Percentiles rank a stretch among this genome's conserved stretches.
These are phyloP conservation scores for Apteryx owenii DNA, from an alignment of 2,113 vertebrate genomes.

Conservation along the genomic window DNA sequence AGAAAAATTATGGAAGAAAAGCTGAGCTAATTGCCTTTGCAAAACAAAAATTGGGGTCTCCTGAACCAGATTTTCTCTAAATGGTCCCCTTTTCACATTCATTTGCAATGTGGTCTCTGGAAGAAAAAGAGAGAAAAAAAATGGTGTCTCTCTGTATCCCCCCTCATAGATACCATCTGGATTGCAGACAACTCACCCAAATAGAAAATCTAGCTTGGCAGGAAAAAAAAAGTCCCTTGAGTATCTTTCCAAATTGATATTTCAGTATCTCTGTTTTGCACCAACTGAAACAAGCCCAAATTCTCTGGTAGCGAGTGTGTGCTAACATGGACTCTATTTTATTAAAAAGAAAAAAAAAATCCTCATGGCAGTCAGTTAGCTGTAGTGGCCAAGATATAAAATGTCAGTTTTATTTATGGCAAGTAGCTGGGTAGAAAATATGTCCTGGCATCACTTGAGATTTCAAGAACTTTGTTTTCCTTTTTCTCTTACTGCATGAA, in stretches of 20 bases:
- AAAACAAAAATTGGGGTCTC: neutral
- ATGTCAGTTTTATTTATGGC: slow-evolving; percentile 73
- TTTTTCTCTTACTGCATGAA: slow-evolving; percentile 54
- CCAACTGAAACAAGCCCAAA: slow-evolving; percentile 3
- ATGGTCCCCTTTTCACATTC: neutral
- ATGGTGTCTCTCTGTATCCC: neutral
- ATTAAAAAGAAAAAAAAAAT: slow-evolving; percentile 20
- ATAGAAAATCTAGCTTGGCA: slow-evolving; percentile 16
- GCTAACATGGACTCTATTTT: slow-evolving; percentile 43
- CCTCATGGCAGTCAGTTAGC: slow-evolving; percentile 36
- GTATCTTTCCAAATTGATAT: slow-evolving; percentile 33
- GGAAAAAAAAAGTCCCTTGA: neutral
- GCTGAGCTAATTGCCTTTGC: neutral
- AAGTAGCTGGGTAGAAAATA: slow-evolving; percentile 72
- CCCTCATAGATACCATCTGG: slow-evolving; percentile 1
- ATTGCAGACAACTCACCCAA: slow-evolving; percentile 10
- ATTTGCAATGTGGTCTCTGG: neutral
- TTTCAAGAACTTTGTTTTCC: slow-evolving; percentile 70
- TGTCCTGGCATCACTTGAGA: slow-evolving; percentile 60
- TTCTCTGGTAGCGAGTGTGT: slow-evolving; percentile 23
- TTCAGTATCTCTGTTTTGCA: slow-evolving; percentile 30
- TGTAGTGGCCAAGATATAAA: slow-evolving; percentile 68
- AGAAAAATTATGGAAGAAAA: neutral
- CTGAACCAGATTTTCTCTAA: neutral
- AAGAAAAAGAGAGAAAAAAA: neutral